Base-by-base conservation (phyloP, 2,888 invertebrate genomes). In the Hemaris fuciformis region DNA sequence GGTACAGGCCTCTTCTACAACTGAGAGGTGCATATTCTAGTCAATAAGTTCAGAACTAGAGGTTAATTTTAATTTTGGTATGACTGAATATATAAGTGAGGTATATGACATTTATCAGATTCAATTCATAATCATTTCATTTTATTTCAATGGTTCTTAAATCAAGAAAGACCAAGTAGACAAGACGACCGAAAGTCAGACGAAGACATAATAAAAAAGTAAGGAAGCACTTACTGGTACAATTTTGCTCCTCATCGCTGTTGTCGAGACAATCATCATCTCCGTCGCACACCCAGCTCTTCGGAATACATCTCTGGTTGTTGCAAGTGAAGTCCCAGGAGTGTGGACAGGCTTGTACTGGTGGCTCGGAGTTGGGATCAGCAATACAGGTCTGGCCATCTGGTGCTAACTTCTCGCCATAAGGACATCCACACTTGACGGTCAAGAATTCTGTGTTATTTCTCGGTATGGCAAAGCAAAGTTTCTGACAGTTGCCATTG, bases 231-330 rank as follows among this genome's bases (percentile, higher is more conserved):
- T 94, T 83, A 96, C 97, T 97, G 61, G 98, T 98, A 83, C 99
- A 99, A 77, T 98, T 98, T 80, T 97, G 97, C 87, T 97, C 96
- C 85, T 99, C 99, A 80, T 99, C 99, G 62, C 98, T 98, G 88
- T 98, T 97, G 80, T 99, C 99, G 73, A 98, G 90, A 76, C 99
- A 99, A 81, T 99, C 99, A 79, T 99, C 97, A 75, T 99, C 99
- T 0, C 98, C 98, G 81, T 99, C 98, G 82, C 99, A 99, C 1
- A 98, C 96, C 98, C 98, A 99, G 7, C 97, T 96, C 81, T 97
- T 97, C 0, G 98, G 98, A 59, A 98, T 97, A 79, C 98, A 98
- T 27, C 97, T 90, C 80, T 98, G 97, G 85, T 98, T 98, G 74
- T 95, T 95, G 82, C 99, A 99, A 0, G 98, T 98, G 82, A 99